Evolutionary conservation across 2,113 vertebrate genomes (phyloP), one percentile per base, ranked within the genome.

Genomic region (Notechis scutatus): DNA sequence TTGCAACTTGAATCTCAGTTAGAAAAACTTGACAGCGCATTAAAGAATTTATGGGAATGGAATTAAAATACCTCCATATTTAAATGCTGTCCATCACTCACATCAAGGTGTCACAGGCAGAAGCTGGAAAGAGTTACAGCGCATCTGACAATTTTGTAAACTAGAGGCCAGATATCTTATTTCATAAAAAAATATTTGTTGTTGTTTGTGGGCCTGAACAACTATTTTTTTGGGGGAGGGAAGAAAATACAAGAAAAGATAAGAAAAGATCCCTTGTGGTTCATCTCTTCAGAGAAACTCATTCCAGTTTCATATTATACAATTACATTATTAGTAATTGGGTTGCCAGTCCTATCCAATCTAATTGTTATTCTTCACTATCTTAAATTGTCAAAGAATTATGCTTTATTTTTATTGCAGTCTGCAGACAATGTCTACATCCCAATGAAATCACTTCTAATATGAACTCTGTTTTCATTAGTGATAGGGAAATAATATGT

Each of bases 11-110:
- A 18, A 5, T 45, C 21, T 85, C 89, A 87, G 88, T 85, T 85
- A 85, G 54, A 74, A 15, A 93, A 85, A 91, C 10, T 42, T 85
- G 87, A 86, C 69, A 85, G 45, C 14, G 14, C 50, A 89, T 91
- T 93, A 91, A 93, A 89, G 54, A 42, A 91, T 57, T 50, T 57
- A 85, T 61, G 87, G 81, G 69, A 59, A 85, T 18, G 50, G 47
- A 89, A 92, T 92, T 52, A 92, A 81, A 81, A 88, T 1, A 26
- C 26, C 57, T 81, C 52, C 26, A 56, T 85, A 85, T 89, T 85
- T 92, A 85, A 56, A 47, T 23, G 10, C 39, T 45, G 39, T n/a
- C 56, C 26, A 85, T 92, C 86, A 69, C 12, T 64, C 86, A 92
- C 52, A 52, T 8, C 6, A 88, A 20, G 47, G 39, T 34, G 45